Evolutionary conservation across 2,797 vertebrate species (phyloP), one percentile per base, ranked within the genome.

Genomic region (Ctenosaura bakeri): DNA sequence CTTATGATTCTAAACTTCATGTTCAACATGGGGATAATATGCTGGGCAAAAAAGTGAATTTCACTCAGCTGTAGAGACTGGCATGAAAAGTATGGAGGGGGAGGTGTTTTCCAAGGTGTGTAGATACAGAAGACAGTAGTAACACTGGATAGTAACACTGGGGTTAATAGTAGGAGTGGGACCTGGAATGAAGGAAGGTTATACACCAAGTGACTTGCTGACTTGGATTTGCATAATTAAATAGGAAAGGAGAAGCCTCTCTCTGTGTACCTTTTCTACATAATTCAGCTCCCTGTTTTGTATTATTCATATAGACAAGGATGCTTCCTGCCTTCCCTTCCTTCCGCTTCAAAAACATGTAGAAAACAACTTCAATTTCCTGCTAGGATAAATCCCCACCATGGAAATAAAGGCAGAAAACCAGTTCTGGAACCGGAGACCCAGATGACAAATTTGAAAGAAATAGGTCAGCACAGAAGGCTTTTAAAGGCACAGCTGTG

Each of bases 251-350:
- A 84, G 56, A 94, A 93, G 14, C 24, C 24, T 93, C 46, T 50
- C 77, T 78, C 54, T 59, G 71, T 88, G 90, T 90, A 77, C 87
- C 66, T 89, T 85, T 94, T 94, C 80, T 89, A 92, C 90, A 94
- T 62, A 81, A 59, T 85, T 83, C 89, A 85, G n/a, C 83, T 92
- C 85, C 4, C 87, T 90, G n/a, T 88, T 88, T 93, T 93, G 71
- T 92, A 93, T 95, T 95, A 96, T 95, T 95, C 92, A 95, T 59
- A 6, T 80, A 81, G 50, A 6, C 85, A 85, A 81, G 89, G 92
- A 88, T 92, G 66, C 29, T 83, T 90, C 1, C 74, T 90, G 71
- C 35, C 91, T 88, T 26, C n/a, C 46, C n/a, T 90, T 18, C 88
- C 74, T 81, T 90, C 90, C 90, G 56, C 89, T 94, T 94, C 86